These are phyloP conservation scores for Venusia cambrica DNA, from an alignment of 2,888 invertebrate genomes.

Conservation along the genomic window DNA sequence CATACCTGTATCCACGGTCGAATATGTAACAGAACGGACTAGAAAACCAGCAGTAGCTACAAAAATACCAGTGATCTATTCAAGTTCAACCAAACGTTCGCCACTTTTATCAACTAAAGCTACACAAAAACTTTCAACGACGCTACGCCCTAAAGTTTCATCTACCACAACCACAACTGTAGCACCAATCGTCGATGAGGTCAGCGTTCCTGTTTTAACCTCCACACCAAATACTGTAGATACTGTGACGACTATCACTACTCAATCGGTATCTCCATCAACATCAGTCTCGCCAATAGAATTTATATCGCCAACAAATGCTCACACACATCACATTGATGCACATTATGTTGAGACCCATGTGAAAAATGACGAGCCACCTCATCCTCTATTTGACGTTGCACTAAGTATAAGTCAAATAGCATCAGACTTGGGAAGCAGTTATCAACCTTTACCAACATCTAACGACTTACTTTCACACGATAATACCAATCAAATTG, in stretches of 20 bases:
- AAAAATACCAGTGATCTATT: slow-evolving; percentile 25
- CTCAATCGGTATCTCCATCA: slow-evolving; percentile 69
- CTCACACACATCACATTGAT: no score
- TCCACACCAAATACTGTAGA: slow-evolving; percentile 42
- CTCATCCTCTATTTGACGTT: slow-evolving; percentile 62
- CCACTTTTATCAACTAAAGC: slow-evolving; percentile 32
- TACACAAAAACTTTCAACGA: slow-evolving; percentile 29
- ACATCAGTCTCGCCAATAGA: slow-evolving; percentile 60
- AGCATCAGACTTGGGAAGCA: slow-evolving; percentile 67
- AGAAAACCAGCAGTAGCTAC: slow-evolving; percentile 35
- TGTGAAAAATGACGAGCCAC: slow-evolving; percentile 40
- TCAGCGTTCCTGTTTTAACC: slow-evolving; percentile 20
- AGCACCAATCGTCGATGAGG: slow-evolving; percentile 17
- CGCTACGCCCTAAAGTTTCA: slow-evolving; percentile 21
- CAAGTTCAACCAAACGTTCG: slow-evolving; percentile 36
- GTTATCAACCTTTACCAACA: slow-evolving; percentile 59
- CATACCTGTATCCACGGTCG: slow-evolving; percentile 53
- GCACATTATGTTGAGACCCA: slow-evolving; percentile 11
- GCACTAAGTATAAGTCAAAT: slow-evolving; percentile 76
- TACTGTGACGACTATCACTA: slow-evolving; percentile 64
- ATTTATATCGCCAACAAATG: slow-evolving; percentile 41
- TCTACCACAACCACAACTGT: slow-evolving; percentile 26
- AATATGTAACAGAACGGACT: slow-evolving; percentile 49
- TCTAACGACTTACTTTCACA: slow-evolving; percentile 54
- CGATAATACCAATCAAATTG: slow-evolving; percentile 46